These are phyloP conservation scores for Cephus rjabovi DNA, from an alignment of 2,888 invertebrate species.

Conservation along the genomic window DNA sequence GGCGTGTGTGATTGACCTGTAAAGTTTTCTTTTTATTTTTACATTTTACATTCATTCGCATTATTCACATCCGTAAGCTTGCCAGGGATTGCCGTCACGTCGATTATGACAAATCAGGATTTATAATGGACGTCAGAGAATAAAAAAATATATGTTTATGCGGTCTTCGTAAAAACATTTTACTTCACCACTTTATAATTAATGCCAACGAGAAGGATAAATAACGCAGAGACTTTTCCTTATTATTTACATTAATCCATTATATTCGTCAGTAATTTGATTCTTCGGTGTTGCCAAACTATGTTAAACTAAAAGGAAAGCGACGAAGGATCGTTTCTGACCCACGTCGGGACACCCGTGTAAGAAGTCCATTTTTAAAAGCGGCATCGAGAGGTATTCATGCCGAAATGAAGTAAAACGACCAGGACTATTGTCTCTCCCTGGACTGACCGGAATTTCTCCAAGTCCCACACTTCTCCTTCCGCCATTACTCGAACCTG, in stretches of 20 bases:
- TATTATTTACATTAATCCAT: neutral
- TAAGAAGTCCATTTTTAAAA: neutral
- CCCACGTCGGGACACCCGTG: neutral
- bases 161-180: neutral
- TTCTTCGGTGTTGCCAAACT: neutral
- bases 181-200: neutral
- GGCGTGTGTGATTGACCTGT: slow-evolving; percentile 12
- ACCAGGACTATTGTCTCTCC: neutral
- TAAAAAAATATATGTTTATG: neutral
- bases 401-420: neutral
- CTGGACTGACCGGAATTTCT: neutral
- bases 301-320: neutral
- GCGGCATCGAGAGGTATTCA: neutral
- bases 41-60: neutral
- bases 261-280: neutral
- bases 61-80: neutral
- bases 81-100: neutral
- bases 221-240: neutral
- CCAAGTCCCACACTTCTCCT: neutral
- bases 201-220: neutral
- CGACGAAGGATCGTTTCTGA: neutral
- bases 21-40: slow-evolving; percentile 1
- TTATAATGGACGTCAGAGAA: neutral
- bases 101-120: neutral
- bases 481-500: neutral